Evolutionary conservation across 2,797 vertebrate genomes (phyloP).

Genomic region (Capromys pilorides): DNA sequence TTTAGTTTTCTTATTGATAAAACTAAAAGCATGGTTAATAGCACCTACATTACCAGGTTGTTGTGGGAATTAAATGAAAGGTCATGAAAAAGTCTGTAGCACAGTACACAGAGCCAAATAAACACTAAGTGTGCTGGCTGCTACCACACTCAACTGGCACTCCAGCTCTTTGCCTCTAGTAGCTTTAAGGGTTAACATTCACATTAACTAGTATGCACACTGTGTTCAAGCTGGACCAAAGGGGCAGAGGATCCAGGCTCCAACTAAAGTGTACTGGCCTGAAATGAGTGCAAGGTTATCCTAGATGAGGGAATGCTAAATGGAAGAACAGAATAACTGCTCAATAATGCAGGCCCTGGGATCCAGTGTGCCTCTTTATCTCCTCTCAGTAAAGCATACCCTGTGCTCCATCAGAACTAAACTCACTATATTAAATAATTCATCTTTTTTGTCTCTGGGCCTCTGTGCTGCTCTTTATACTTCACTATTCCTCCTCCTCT

Average conservation of each 20-base stretch:
- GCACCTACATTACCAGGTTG: neutral
- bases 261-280: neutral
- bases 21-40: neutral
- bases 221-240: neutral
- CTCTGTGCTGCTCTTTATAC: neutral
- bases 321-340: conserved; percentile 13
- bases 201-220: neutral
- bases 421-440: neutral
- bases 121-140: neutral
- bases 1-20: conserved; percentile 17
- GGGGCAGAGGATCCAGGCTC: neutral
- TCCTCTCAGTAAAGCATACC: conserved; percentile 7
- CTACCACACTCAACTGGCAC: neutral
- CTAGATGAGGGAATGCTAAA: neutral
- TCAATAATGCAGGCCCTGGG: neutral
- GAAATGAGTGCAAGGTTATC: neutral
- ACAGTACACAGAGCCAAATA: neutral
- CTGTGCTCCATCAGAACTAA: neutral
- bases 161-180: neutral
- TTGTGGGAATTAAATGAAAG: conserved; percentile 38
- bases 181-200: neutral
- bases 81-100: neutral
- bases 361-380: neutral
- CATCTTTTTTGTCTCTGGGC: neutral
- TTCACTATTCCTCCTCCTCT: neutral